These are phyloP conservation scores for Steinernema feltiae DNA, from an alignment of 1,140 invertebrate genomes.

Conservation along the genomic window DNA sequence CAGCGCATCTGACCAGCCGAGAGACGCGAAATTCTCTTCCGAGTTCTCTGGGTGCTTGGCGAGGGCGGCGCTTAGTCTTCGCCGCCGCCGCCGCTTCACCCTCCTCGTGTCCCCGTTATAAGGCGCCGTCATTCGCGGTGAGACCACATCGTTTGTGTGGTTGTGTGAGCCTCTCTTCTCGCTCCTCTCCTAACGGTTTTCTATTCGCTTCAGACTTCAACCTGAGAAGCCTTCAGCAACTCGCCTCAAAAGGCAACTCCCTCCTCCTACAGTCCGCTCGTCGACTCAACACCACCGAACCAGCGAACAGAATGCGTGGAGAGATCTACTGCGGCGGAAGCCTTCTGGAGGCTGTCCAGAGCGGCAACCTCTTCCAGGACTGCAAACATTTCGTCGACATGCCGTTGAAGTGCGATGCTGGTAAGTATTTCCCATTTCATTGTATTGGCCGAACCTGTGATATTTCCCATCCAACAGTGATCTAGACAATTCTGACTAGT, in stretches of 20 bases:
- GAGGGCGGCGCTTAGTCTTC: background rate
- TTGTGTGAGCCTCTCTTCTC: background rate
- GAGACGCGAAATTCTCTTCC: background rate
- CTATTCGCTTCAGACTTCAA: background rate
- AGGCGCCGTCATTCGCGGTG: background rate
- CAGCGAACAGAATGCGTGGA: constrained; percentile 4
- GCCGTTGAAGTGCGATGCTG: constrained; percentile 65
- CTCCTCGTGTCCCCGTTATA: background rate
- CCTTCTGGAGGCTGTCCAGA: constrained; percentile 71
- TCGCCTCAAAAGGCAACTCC: background rate
- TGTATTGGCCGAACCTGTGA: no score
- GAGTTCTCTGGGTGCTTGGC: background rate
- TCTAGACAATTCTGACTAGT: no score
- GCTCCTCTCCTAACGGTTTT: background rate
- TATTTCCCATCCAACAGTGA: no score
- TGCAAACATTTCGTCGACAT: constrained; percentile 86
- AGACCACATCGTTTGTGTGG: constrained; percentile 13
- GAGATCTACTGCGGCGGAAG: constrained; percentile 72
- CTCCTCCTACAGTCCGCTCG: background rate
- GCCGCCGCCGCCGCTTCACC: background rate
- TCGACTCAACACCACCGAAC: background rate
- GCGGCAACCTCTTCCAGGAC: constrained; percentile 69
- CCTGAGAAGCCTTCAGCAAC: background rate
- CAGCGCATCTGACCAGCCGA: background rate
- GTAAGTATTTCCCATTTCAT: constrained; percentile 31